A percentile compares a stretch with the other conserved stretches of the same genome.
Evolutionary conservation across 1,140 invertebrate genomes (phyloP).

Genomic region (Pseudomyrmex cubaensis): DNA sequence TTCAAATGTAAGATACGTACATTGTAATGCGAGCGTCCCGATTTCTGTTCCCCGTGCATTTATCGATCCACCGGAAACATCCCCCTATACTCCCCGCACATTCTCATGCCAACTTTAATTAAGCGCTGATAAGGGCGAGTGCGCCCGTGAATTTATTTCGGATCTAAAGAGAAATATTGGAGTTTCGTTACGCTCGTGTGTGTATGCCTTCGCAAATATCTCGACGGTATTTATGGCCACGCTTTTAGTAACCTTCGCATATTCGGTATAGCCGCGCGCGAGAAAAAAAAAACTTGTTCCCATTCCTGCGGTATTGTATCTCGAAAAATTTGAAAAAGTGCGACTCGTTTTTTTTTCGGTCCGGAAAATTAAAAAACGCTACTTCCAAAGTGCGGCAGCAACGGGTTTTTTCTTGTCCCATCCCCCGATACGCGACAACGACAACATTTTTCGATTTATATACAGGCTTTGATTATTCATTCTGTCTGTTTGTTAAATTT

Average conservation of each 20-base stretch:
- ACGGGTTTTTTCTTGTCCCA: neutral
- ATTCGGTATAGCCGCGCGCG: too few species aligned
- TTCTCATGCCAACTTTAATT: slow-evolving; percentile 54
- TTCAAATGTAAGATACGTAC: slow-evolving; percentile 20
- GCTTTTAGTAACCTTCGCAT: slow-evolving; percentile 7
- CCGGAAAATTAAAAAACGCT: neutral
- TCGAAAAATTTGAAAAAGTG: too few species aligned
- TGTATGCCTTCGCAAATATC: slow-evolving; percentile 8
- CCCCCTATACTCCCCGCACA: neutral
- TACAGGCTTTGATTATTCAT: slow-evolving; percentile 28
- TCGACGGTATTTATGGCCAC: slow-evolving; percentile 12
- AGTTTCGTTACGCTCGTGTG: neutral
- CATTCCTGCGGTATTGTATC: too few species aligned
- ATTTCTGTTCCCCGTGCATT: slow-evolving; percentile 15
- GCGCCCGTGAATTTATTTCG: slow-evolving; percentile 47
- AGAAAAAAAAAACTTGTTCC: neutral
- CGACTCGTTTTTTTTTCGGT: neutral
- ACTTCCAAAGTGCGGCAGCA: neutral
- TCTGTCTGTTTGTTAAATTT: slow-evolving; percentile 36
- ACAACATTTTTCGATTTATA: neutral
- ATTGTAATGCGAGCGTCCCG: slow-evolving; percentile 24
- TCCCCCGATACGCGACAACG: neutral
- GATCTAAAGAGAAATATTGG: slow-evolving; percentile 42
- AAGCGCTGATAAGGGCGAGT: slow-evolving; percentile 42
- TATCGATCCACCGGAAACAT: slow-evolving; percentile 36